phyloP scores from a whole-genome alignment of 2,113 vertebrate genomes.

The Aphyosemion australe region DNA sequence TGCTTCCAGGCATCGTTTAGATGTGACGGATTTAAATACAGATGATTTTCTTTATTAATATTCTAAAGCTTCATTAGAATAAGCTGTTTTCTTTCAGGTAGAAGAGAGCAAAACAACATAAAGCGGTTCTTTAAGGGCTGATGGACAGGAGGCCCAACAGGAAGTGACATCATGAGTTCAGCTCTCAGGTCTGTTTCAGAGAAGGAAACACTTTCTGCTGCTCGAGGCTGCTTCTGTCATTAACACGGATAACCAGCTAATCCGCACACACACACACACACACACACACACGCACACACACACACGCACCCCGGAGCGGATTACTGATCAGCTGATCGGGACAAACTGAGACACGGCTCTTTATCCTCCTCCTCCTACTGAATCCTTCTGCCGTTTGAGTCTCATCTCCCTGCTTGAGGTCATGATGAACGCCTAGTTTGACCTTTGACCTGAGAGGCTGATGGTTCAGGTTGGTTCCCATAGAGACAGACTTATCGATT shows the following conservation, averaged over 20 bases:
- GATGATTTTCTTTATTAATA: no score
- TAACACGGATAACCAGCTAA: neutral
- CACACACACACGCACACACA: neutral
- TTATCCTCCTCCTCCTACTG: neutral
- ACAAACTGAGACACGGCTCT: neutral
- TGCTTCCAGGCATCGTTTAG: no score
- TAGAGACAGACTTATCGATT: neutral
- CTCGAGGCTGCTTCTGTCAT: neutral
- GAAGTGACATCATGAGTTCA: slow-evolving; percentile 1
- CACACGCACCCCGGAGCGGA: neutral
- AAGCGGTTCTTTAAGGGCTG: neutral
- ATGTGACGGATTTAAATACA: no score
- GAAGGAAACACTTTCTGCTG: neutral
- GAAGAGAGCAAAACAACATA: no score
- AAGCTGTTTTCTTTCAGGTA: no score
- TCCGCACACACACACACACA: neutral
- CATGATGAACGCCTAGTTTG: neutral
- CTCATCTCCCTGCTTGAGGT: neutral
- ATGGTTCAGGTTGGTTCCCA: neutral
- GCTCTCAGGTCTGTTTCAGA: neutral
- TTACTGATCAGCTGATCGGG: slow-evolving; percentile 4
- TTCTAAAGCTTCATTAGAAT: no score
- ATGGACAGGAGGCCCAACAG: neutral
- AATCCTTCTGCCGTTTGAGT: neutral
- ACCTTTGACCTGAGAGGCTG: neutral